Evolutionary conservation across 2,888 invertebrate genomes (phyloP).

Genomic region (Agriopis aurantiaria): DNA sequence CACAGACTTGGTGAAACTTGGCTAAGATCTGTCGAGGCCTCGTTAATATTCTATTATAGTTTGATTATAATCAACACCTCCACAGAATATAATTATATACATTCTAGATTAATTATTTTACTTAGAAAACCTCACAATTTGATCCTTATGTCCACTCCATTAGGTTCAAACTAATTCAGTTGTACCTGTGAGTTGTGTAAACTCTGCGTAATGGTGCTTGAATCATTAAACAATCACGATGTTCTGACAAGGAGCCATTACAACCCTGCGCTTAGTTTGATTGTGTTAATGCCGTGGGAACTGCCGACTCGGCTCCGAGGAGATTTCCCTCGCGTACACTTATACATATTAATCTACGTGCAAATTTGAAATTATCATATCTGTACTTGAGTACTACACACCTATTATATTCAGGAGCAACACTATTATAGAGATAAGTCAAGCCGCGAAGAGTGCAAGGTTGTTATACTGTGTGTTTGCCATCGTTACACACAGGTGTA

Average conservation of each 20-base stretch:
- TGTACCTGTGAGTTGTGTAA: conserved; percentile 11
- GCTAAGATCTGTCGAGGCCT: not conserved
- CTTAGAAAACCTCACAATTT: not conserved
- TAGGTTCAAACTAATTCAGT: conserved; percentile 3
- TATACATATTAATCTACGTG: conserved; percentile 11
- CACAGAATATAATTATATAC: not conserved
- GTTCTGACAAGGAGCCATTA: conserved; percentile 46
- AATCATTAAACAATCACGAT: conserved; percentile 47
- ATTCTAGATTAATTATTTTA: not conserved
- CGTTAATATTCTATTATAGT: not conserved
- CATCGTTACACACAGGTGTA: too few species aligned
- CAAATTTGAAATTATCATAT: not conserved
- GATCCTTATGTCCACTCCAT: not conserved
- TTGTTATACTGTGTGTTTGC: too few species aligned
- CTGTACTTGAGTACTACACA: not conserved
- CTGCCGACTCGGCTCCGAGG: conserved; percentile 24
- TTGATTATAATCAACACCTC: conserved; percentile 3
- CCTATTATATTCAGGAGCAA: too few species aligned
- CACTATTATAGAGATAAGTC: too few species aligned
- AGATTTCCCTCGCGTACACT: conserved; percentile 35
- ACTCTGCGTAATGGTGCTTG: conserved; percentile 37
- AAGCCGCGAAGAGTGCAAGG: too few species aligned
- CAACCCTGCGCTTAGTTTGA: conserved; percentile 47
- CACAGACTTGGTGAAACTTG: not conserved
- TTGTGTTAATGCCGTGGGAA: conserved; percentile 42